A percentile compares a stretch with the other conserved stretches of the same genome.
Conservation (phyloP, 2,888 invertebrate species). For the Drosophila maculinotata region DNA sequence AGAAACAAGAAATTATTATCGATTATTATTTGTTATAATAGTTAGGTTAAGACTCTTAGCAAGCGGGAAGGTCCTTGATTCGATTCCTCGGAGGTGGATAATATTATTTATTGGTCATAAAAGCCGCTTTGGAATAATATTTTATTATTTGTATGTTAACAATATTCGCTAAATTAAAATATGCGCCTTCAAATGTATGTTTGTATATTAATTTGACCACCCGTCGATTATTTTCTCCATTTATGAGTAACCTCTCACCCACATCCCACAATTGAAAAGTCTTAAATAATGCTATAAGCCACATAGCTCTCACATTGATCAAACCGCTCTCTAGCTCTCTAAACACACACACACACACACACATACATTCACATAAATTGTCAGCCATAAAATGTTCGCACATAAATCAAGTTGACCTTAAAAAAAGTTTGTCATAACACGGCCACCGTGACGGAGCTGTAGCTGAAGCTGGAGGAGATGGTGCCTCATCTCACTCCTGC, state of each 20-base stretch:
- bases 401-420: slow-evolving; percentile 77
- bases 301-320: slow-evolving; percentile 14
- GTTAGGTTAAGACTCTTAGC: no score
- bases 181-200: no score
- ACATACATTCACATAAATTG: slow-evolving; percentile 14
- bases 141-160: no score
- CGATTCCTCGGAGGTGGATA: no score
- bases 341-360: slow-evolving; percentile 23
- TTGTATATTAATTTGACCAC: background rate
- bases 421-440: slow-evolving; percentile 66
- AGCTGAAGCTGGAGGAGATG: slow-evolving; percentile 13
- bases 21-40: no score
- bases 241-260: slow-evolving; percentile 7
- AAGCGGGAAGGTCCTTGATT: no score
- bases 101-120: no score
- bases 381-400: slow-evolving; percentile 56
- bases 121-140: no score
- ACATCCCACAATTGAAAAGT: slow-evolving; percentile 13
- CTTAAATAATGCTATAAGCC: slow-evolving; percentile 21
- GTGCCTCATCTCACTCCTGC: slow-evolving; percentile 12
- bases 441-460: slow-evolving; percentile 39
- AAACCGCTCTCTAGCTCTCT: slow-evolving; percentile 12
- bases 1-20: no score
- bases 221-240: slow-evolving; percentile 5
- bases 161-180: no score